phyloP scores from a whole-genome alignment of 92 coral and sea anemone genomes.

The Umimayanthus chanpuru region DNA sequence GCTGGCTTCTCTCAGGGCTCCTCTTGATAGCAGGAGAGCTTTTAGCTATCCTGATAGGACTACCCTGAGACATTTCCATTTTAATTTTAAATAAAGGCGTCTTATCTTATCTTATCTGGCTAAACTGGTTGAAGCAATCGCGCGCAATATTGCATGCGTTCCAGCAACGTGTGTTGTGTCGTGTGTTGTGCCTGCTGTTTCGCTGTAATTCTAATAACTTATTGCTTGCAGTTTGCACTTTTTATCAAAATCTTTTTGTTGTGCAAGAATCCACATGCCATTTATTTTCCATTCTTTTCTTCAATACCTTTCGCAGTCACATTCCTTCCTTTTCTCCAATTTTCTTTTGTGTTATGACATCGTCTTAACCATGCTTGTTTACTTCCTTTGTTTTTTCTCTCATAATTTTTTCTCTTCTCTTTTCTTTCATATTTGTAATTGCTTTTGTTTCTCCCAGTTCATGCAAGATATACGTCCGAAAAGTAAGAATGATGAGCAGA shows the following conservation, averaged over 20 bases:
- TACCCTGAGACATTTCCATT: too few species aligned
- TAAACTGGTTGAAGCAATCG: too few species aligned
- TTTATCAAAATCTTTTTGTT: neutral
- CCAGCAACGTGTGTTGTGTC: too few species aligned
- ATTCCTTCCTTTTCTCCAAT: neutral
- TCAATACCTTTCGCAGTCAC: neutral
- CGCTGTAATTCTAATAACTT: neutral
- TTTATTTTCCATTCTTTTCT: neutral
- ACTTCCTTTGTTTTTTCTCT: neutral
- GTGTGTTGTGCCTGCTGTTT: too few species aligned
- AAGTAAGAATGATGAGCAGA: conserved; percentile 73
- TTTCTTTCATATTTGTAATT: conserved; percentile 25
- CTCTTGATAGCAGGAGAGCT: too few species aligned
- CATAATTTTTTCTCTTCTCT: neutral
- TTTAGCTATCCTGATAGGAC: too few species aligned
- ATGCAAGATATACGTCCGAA: conserved; percentile 60
- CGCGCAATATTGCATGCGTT: too few species aligned
- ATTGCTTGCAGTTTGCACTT: neutral
- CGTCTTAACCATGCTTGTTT: neutral
- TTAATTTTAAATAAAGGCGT: too few species aligned
- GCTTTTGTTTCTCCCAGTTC: conserved; percentile 44
- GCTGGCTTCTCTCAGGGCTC: too few species aligned
- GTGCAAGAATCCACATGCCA: neutral
- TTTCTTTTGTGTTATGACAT: conserved; percentile 12
- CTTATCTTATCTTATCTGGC: too few species aligned